These are phyloP conservation scores for Herpailurus yagouaroundi DNA, from an alignment of 2,113 vertebrate genomes.

Conservation along the genomic window DNA sequence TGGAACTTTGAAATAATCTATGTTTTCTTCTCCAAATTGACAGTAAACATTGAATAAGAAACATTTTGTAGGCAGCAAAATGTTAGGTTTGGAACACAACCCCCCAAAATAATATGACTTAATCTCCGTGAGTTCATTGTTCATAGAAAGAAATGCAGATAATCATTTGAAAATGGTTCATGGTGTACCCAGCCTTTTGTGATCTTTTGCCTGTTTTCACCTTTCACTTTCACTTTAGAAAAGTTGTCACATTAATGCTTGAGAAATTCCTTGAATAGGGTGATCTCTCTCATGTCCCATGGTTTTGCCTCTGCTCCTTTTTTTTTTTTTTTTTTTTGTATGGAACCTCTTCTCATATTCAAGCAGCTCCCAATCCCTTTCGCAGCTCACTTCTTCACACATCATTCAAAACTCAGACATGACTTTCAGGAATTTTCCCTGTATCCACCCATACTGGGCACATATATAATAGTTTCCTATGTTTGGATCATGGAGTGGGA, in stretches of 20 bases:
- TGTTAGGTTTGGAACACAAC: background rate
- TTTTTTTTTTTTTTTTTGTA: background rate
- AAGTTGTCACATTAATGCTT: background rate
- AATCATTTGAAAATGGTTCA: background rate
- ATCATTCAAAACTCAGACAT: background rate
- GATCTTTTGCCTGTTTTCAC: background rate
- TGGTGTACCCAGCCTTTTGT: background rate
- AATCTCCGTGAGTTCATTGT: background rate
- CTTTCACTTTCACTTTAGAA: background rate
- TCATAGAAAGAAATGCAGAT: background rate
- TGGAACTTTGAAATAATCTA: background rate
- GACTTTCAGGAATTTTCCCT: background rate
- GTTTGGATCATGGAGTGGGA: background rate
- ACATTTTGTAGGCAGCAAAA: background rate
- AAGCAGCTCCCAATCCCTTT: background rate
- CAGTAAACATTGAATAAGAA: background rate
- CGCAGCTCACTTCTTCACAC: background rate
- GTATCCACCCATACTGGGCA: background rate
- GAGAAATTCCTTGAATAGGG: background rate
- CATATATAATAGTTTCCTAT: background rate
- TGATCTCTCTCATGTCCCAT: background rate
- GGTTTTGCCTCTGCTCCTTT: background rate
- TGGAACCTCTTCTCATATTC: background rate
- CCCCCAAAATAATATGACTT: background rate
- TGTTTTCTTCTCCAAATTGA: background rate